Base-by-base conservation (phyloP, 1,140 invertebrate species). In the Pseudachorutes palmiensis region DNA sequence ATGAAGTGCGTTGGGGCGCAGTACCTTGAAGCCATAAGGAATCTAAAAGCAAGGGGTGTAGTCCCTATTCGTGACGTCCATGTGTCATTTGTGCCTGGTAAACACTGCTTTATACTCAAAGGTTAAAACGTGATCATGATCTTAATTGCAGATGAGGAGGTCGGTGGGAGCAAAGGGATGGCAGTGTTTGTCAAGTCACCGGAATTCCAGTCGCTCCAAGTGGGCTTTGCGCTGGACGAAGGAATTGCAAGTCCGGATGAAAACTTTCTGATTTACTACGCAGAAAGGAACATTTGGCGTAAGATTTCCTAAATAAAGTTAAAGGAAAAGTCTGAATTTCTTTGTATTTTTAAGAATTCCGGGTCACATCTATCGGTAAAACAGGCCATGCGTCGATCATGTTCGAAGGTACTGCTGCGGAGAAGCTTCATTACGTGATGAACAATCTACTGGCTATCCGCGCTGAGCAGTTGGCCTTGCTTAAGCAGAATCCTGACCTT, bases 121-220 rank as follows among this genome's bases (percentile, higher is more conserved):
- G 9, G 9, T 19, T 30, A 45, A 45, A 45, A 32, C 24, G 19
- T 22, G 36, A 55, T 63, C 74, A n/a, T n/a, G n/a, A n/a, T n/a
- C n/a, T n/a, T n/a, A n/a, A n/a, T n/a, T n/a, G n/a, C 78, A 88
- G 94, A 97, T 80, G 94, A 97, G 79, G 94, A 97, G 82, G 87
- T 91, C 74, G 93, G 93, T 0, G 92, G 92, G 1, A 76, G 81
- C 1, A 81, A 86, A 55, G 93, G 93, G 26, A 95, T 97, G 92
- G 80, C 83, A 67, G 78, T 83, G 66, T 96, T 95, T 80, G 84
- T 94, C 0, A 75, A 85, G 16, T 87, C 85, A 0, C 77, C 86
- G 26, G 85, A 89, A 41, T 97, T 96, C 75, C 85, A 86, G 74
- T 79, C 83, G 3, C 77, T 97, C 16, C 95, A 97, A 75, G 80